Evolutionary conservation across 1,140 invertebrate genomes (phyloP), one percentile per base, ranked within the genome.

Genomic region (Hermetia illucens): DNA sequence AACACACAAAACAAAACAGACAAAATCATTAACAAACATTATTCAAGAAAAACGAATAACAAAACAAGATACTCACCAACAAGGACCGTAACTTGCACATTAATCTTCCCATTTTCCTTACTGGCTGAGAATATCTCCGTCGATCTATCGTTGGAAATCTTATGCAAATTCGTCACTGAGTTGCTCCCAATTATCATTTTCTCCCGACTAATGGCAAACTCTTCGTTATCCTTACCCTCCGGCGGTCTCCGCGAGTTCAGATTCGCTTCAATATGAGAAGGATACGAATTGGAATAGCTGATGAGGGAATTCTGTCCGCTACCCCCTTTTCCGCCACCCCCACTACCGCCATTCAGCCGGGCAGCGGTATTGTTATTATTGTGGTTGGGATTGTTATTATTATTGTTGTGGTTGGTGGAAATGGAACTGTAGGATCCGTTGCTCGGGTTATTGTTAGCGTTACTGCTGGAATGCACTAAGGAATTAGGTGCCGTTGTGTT

Each of bases 41-140:
- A n/a, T n/a, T n/a, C n/a, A n/a, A n/a, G n/a, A n/a, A n/a, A n/a
- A n/a, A n/a, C n/a, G n/a, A 25, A 8, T 25, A n/a, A 25, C 4
- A 34, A 18, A 34, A 34, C 10, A 22, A 10, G 8, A 21, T 33
- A 57, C 58, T 58, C 34, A 72, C 70, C 70, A 51, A 81, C 78
- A 47, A 82, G 74, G 61, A 83, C 79, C 56, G 79, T 77, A 65
- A 84, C 71, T 64, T 87, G 83, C 55, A 88, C 84, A 69, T 87
- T 86, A 63, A 86, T 83, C 69, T 87, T 86, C 61, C 82, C 82
- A 66, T 85, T 84, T 58, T 77, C 77, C 61, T 84, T 80, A 40
- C 74, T 76, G 40, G 78, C 74, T 55, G 74, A 74, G 43, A 64
- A 71, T 53, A 56, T 68, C 46, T 53, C 52, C 40, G 16, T 33